Evolutionary conservation across 2,113 vertebrate genomes (phyloP).

Genomic region (Laticauda colubrina): DNA sequence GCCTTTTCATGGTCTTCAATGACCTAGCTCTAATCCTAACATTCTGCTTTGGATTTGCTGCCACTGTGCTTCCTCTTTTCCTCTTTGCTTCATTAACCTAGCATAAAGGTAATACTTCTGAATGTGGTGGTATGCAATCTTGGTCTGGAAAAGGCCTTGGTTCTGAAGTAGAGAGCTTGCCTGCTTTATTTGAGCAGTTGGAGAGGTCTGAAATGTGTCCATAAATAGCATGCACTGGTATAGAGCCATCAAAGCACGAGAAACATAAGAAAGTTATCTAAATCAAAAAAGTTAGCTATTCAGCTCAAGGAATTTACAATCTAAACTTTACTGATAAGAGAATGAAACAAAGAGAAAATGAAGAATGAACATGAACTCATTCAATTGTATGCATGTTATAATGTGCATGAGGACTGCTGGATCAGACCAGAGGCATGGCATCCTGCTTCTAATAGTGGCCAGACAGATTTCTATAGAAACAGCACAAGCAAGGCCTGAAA

Average conservation of each 20-base stretch:
- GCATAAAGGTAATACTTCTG: neutral
- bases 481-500: neutral
- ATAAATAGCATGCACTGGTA: neutral
- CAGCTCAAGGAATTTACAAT: neutral
- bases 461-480: neutral
- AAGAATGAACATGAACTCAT: neutral
- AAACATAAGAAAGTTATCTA: neutral
- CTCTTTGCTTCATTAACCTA: neutral
- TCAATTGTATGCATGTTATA: neutral
- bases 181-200: neutral
- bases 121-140: neutral
- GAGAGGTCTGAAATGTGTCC: neutral
- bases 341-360: neutral
- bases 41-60: constrained; percentile 55
- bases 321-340: neutral
- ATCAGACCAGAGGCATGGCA: neutral
- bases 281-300: neutral
- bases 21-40: neutral
- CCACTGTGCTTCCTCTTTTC: constrained; percentile 34
- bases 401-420: neutral
- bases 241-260: neutral
- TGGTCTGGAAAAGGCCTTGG: neutral
- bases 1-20: constrained; percentile 41
- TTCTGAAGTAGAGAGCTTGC: neutral
- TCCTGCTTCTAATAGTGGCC: neutral